These are phyloP conservation scores for Anisognathus igniventris DNA, from an alignment of 2,797 vertebrate species.

Conservation along the genomic window DNA sequence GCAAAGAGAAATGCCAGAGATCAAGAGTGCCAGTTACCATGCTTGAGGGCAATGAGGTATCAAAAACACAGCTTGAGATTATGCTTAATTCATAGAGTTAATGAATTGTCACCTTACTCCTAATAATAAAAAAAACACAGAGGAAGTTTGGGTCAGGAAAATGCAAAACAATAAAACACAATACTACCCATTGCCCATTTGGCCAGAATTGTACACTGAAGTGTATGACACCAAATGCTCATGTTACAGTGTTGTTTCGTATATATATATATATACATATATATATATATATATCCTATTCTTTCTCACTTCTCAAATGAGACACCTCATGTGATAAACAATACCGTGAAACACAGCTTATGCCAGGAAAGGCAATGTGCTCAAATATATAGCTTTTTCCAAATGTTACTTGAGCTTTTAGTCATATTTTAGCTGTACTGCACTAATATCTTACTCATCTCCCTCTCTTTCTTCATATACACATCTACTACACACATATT, in stretches of 20 bases:
- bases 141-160: background rate
- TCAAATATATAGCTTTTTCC: background rate
- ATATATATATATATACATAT: no score
- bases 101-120: background rate
- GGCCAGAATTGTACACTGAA: background rate
- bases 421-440: background rate
- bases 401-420: background rate
- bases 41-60: background rate
- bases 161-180: background rate
- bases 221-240: accelerated
- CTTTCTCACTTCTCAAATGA: background rate
- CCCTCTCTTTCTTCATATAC: background rate
- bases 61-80: background rate
- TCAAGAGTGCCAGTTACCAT: background rate
- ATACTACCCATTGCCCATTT: background rate
- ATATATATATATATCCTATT: background rate
- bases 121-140: background rate
- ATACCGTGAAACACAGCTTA: background rate
- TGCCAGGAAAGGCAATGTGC: background rate
- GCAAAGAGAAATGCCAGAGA: background rate
- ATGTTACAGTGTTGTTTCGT: accelerated
- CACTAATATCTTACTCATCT: background rate
- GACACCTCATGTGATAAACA: background rate
- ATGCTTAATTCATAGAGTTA: background rate
- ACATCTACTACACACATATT: background rate